A percentile compares a stretch with the other conserved stretches of the same genome.
Conservation (phyloP, 2,888 invertebrate genomes). For the Boloria selene region DNA sequence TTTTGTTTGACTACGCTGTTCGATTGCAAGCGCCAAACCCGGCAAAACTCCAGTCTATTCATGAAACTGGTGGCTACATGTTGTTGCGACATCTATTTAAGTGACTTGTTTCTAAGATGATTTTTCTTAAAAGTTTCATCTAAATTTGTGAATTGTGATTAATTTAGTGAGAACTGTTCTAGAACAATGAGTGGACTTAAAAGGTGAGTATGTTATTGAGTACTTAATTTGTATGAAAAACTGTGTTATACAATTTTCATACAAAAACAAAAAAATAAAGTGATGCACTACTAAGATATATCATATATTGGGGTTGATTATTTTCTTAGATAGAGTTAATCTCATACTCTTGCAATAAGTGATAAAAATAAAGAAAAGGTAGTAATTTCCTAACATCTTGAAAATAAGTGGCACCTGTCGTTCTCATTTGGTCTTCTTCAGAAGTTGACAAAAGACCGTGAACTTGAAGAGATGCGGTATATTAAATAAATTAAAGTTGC, state of each 20-base stretch:
- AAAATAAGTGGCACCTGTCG: too few relatives aligned
- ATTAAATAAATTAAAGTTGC: too few relatives aligned
- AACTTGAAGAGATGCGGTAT: too few relatives aligned
- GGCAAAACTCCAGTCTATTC: slow-evolving; percentile 51
- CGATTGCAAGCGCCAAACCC: slow-evolving; percentile 38
- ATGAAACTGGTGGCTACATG: slow-evolving; percentile 51
- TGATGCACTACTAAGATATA: neutral
- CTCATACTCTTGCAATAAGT: too few relatives aligned
- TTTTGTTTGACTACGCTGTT: slow-evolving; percentile 15
- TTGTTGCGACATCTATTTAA: slow-evolving; percentile 39
- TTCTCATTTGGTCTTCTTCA: too few relatives aligned
- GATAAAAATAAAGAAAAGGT: too few relatives aligned
- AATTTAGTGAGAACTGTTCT: too few relatives aligned
- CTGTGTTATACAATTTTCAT: neutral
- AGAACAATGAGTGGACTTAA: too few relatives aligned
- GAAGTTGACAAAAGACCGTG: too few relatives aligned
- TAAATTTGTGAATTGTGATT: slow-evolving; percentile 2
- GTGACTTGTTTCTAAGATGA: slow-evolving; percentile 12
- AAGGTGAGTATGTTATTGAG: too few relatives aligned
- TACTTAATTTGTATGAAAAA: too few relatives aligned
- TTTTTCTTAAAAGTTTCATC: slow-evolving; percentile 7
- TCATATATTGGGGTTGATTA: neutral
- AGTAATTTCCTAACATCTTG: too few relatives aligned
- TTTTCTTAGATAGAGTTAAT: neutral
- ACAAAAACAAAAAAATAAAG: slow-evolving; percentile 3